A percentile compares a stretch with the other conserved stretches of the same genome.
phyloP scores from a whole-genome alignment of 2,888 invertebrate genomes.

The Tortricodes alternella region DNA sequence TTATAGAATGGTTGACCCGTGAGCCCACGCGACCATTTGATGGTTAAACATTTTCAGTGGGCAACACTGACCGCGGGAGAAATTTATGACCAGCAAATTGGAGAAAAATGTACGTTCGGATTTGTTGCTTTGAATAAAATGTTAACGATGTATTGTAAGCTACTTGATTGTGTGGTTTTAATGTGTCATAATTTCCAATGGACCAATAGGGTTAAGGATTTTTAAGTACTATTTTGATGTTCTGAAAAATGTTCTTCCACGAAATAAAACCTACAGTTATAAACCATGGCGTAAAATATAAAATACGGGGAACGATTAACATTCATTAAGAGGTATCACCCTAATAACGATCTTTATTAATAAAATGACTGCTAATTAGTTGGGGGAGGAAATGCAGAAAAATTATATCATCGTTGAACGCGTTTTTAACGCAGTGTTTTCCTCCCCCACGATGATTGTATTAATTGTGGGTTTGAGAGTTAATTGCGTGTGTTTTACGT shows the following conservation, averaged over 20 bases:
- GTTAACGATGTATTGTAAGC: constrained; percentile 8
- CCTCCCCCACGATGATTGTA: constrained; percentile 71
- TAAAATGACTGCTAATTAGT: constrained; percentile 77
- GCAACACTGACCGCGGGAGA: constrained; percentile 59
- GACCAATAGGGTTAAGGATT: not conserved
- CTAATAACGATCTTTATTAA: constrained; percentile 77
- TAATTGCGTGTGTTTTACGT: constrained; percentile 37
- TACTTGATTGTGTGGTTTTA: no score
- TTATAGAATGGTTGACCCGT: constrained; percentile 78
- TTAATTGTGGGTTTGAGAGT: constrained; percentile 58
- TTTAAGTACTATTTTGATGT: not conserved
- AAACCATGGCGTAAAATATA: constrained; percentile 34
- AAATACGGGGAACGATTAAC: constrained; percentile 41
- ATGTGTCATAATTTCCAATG: no score
- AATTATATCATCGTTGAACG: constrained; percentile 74
- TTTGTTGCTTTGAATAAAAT: constrained; percentile 19
- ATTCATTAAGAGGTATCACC: constrained; percentile 50
- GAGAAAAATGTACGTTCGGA: constrained; percentile 40
- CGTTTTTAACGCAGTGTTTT: constrained; percentile 69
- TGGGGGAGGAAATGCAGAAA: constrained; percentile 75
- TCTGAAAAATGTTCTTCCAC: not conserved
- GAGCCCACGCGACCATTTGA: constrained; percentile 78
- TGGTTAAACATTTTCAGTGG: constrained; percentile 80
- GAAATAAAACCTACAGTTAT: not conserved
- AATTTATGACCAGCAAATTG: constrained; percentile 73